These are phyloP conservation scores for Chionoecetes opilio DNA, from an alignment of 1,140 invertebrate species.

Conservation along the genomic window DNA sequence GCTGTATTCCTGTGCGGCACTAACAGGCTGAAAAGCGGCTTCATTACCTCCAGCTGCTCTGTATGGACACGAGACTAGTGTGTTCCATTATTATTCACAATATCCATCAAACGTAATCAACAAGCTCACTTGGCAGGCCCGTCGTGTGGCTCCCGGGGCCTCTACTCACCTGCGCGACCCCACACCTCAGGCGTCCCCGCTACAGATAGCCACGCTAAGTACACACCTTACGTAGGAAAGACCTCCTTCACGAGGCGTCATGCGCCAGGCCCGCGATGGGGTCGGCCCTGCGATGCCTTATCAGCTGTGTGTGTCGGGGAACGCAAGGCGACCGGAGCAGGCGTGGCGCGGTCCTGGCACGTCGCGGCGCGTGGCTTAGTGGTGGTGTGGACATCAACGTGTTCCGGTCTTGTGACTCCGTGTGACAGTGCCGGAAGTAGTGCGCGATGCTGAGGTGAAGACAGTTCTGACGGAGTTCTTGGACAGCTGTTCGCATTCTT, in stretches of 20 bases:
- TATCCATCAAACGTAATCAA: background rate
- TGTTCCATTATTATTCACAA: background rate
- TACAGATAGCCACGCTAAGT: background rate
- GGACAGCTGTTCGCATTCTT: background rate
- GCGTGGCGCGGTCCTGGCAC: background rate
- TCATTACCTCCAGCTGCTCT: conserved; percentile 34
- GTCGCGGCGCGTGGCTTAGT: background rate
- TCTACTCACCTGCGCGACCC: conserved; percentile 51
- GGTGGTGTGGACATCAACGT: background rate
- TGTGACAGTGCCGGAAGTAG: background rate
- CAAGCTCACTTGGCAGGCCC: background rate
- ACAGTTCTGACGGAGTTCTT: background rate
- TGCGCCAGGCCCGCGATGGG: background rate
- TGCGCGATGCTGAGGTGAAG: background rate
- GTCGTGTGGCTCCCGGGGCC: background rate
- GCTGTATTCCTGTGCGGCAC: background rate
- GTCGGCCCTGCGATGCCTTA: background rate
- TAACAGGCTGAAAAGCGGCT: conserved; percentile 45
- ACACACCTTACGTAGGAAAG: background rate
- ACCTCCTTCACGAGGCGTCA: background rate
- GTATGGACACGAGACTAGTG: background rate
- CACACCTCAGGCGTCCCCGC: background rate
- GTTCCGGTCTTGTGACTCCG: background rate
- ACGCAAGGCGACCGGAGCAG: background rate
- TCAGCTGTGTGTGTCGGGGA: background rate